Evolutionary conservation across 2,888 invertebrate species (phyloP), one percentile per base, ranked within the genome.

Genomic region (Cataglyphis albicans): DNA sequence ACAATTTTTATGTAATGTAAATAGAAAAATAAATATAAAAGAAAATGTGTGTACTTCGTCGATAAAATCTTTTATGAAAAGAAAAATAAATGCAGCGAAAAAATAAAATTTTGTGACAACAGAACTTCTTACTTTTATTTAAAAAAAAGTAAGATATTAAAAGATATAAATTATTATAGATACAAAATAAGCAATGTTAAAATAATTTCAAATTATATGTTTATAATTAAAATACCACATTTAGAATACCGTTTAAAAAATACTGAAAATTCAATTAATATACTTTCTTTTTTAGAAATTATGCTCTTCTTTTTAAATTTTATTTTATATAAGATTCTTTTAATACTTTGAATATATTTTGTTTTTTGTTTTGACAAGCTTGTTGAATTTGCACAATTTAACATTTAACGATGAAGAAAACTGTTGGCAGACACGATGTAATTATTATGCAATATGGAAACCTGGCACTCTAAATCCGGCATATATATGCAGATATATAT

Each of bases 391-490:
- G 48, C 32, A 38, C n/a, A 4, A 68, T 68, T 55, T 35, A 18
- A 68, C n/a, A 12, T 68, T 64, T n/a, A 25, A 18, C 25, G 67
- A 75, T 4, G 10, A 52, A 25, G 25, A 78, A 32, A 32, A 74
- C 80, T 38, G 78, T 74, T 85, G 84, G 84, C 81, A 84, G 25
- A 25, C 35, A 44, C 32, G 55, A 7, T 12, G 35, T 21, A 10
- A 35, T 64, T 61, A 65, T 86, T 72, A 59, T 72, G 81, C 59
- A 75, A 84, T 63, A 35, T 25, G 64, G 44, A 70, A 82, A 82
- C 61, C 59, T 41, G n/a, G 55, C 55, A 55, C 57, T 68, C 84
- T 82, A 84, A 84, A 75, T 70, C 55, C 65, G 63, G 35, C 15
- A 29, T 32, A 59, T 57, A 61, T 52, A 73, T 52, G 44, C 61